These are phyloP conservation scores for Minunthozetes semirufus DNA, from an alignment of 2,888 invertebrate genomes.

Conservation along the genomic window DNA sequence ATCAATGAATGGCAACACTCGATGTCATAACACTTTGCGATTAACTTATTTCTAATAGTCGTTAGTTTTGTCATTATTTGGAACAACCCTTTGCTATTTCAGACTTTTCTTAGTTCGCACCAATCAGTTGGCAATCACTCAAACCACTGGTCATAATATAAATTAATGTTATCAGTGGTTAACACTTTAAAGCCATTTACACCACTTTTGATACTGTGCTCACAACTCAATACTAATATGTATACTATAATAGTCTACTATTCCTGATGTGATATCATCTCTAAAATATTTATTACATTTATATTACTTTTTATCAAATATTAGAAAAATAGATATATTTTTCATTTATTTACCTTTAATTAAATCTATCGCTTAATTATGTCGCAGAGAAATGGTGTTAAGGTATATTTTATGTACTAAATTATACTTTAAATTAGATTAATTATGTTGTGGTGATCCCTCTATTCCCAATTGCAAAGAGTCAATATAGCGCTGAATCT, in stretches of 20 bases:
- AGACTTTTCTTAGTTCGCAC: not conserved
- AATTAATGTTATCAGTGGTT: not conserved
- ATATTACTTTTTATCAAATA: not conserved
- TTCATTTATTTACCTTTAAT: not conserved
- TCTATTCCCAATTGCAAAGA: no score
- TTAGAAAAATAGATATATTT: not conserved
- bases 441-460: not conserved
- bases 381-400: not conserved
- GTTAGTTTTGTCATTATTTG: not conserved
- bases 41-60: not conserved
- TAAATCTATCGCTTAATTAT: not conserved
- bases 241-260: no score
- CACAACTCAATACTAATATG: not conserved
- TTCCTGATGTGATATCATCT: not conserved
- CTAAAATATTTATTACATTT: not conserved
- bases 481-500: no score
- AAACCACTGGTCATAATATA: not conserved
- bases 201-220: not conserved
- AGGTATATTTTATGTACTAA: no score
- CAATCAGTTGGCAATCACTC: no score
- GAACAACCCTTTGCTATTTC: not conserved
- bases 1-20: constrained; percentile 22
- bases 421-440: not conserved
- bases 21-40: constrained; percentile 16
- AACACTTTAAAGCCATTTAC: not conserved